Base-by-base conservation (phyloP, 2,797 vertebrate species). In the Cottoperca gobio region DNA sequence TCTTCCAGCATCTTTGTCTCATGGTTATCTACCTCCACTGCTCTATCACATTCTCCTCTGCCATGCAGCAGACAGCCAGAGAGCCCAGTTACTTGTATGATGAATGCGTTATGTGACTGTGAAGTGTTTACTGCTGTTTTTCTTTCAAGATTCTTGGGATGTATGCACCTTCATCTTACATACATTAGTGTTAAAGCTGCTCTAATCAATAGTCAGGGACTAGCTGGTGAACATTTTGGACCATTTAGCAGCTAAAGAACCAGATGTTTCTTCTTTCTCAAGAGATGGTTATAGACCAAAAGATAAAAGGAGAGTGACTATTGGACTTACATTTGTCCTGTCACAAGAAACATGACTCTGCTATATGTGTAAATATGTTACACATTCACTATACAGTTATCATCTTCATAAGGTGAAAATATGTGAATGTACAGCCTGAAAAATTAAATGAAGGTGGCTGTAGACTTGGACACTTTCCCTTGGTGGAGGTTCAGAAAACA, bases 1-100 rank as follows among this genome's bases (percentile, higher is more conserved):
- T 72, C 57, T 62, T 78, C 17, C 52, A 60, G 79, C 82, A 64
- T 70, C 67, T 85, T 31, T 49, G 53, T 59, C 50, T 69, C 58
- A 59, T 53, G 40, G 23, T 81, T 69, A 75, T 46, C 55, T 23
- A 40, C 69, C 61, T 76, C 69, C 58, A 61, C 66, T 74, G 43
- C 78, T 77, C 69, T 68, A 1, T 64, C 48, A 54, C 10, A 39
- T 67, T 57, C 49, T 67, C 31, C 49, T 81, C 78, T 78, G 85
- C 60, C 5, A 24, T 24, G 42, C 78, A 75, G 21, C 48, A 35
- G 52, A 49, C 57, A 23, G 28, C 35, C 31, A 24, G 14, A 23
- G 17, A 48, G 21, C 19, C 10, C 26, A 24, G 16, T 23, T 58
- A n/a, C 26, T 17, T 55, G 10, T 42, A 9, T 49, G 2, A 54